Evolutionary conservation across 2,797 vertebrate genomes (phyloP), one percentile per base, ranked within the genome.

Genomic region (Sebastes itinus): DNA sequence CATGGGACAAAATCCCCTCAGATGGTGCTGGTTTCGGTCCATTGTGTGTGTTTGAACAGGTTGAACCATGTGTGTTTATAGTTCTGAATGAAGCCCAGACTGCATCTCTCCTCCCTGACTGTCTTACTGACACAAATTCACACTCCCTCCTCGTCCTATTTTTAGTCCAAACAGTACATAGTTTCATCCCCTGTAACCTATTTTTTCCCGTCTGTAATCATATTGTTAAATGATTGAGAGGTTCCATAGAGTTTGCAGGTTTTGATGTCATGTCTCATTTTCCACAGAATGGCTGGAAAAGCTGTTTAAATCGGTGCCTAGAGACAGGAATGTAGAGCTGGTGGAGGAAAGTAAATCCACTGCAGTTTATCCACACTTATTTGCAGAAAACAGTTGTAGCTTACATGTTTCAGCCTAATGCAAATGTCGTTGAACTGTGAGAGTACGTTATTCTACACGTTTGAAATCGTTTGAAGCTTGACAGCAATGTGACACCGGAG

Each of bases 101-200:
- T 72, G 35, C 27, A 9, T 73, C 54, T 74, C 46, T 84, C 63
- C 67, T 72, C 59, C 32, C 46, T 59, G 72, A 78, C 84, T 85
- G 89, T 75, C 84, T 92, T 78, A 89, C 86, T 89, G 88, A 92
- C 89, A 92, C 82, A 82, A 79, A 89, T 93, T 84, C 77, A 58
- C 63, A 62, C 78, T 22, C 22, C 5, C n/a, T 71, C 63, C 46
- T 85, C 38, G 1, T 81, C 74, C 89, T 90, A 83, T 89, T 88
- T 87, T 86, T 88, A 89, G 82, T 75, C 75, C 80, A 76, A 79
- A 81, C 74, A 71, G 67, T 68, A 25, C 67, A 46, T 60, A 30
- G 23, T 58, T 80, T 25, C 42, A 52, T 73, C 65, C 56, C 75
- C 33, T 72, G 55, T 69, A 85, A 85, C 83, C 76, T 46, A 55